phyloP scores from a whole-genome alignment of 1,140 invertebrate species.

The Pogonognathellus flavescens region DNA sequence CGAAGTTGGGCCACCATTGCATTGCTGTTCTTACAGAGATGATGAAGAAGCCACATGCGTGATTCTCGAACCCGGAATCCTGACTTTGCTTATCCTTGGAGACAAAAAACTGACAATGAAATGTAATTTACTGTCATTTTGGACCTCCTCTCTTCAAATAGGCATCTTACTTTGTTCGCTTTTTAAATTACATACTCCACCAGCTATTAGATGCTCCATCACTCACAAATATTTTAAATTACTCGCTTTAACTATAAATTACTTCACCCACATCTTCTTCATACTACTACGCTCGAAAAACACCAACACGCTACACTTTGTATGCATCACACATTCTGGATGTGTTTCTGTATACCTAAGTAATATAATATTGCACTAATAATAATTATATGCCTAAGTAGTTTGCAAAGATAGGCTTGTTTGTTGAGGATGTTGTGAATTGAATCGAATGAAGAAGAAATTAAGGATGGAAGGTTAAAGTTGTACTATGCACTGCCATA shows the following conservation, averaged over 20 bases:
- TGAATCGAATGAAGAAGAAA: background rate
- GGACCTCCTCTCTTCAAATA: conserved; percentile 16
- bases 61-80: conserved; percentile 46
- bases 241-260: too few species aligned
- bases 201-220: background rate
- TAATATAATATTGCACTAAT: background rate
- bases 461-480: background rate
- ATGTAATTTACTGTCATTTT: conserved; percentile 53
- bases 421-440: too few species aligned
- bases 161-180: background rate
- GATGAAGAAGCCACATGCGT: conserved; percentile 34
- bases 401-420: too few species aligned
- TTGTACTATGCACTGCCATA: background rate
- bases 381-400: too few species aligned
- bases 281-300: too few species aligned
- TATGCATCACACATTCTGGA: background rate
- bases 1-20: too few species aligned
- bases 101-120: conserved; percentile 51
- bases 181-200: conserved; percentile 18
- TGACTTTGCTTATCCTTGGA: conserved; percentile 36
- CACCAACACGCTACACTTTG: background rate
- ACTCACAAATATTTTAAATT: too few species aligned
- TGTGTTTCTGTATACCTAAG: background rate
- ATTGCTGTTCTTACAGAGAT: too few species aligned
- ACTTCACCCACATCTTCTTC: too few species aligned